These are phyloP conservation scores for Myotis planiceps DNA, from an alignment of 2,797 vertebrate genomes.

Conservation along the genomic window DNA sequence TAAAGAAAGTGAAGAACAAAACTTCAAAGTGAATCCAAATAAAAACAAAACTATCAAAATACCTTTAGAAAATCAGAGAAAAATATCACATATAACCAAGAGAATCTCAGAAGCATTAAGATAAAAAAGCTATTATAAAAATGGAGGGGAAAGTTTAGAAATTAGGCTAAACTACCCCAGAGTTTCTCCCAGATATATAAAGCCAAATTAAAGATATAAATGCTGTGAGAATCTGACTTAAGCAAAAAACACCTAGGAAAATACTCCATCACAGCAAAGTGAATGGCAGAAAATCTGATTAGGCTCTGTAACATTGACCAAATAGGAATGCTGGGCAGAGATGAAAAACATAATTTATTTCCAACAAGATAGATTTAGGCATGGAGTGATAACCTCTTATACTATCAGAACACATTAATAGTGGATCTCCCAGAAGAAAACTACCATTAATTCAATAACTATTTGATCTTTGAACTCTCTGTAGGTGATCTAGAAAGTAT, in stretches of 20 bases:
- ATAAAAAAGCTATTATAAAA: background rate
- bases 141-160: constrained; percentile 16
- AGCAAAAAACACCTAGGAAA: constrained; percentile 69
- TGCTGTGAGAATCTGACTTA: constrained; percentile 22
- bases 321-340: constrained; percentile 51
- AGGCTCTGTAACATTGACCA: constrained; percentile 47
- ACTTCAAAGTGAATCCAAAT: background rate
- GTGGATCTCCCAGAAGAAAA: constrained; percentile 8
- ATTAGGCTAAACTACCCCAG: background rate
- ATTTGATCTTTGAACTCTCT: background rate
- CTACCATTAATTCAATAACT: constrained; percentile 46
- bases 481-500: background rate
- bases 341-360: constrained; percentile 66
- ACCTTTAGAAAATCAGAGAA: background rate
- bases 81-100: background rate
- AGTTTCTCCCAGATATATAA: constrained; percentile 41
- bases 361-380: constrained; percentile 63
- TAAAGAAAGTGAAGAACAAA: background rate
- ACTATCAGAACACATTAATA: constrained; percentile 42
- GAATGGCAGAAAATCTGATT: constrained; percentile 75
- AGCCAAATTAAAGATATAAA: constrained; percentile 67
- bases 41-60: background rate
- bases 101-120: background rate
- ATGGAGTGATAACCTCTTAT: constrained; percentile 36
- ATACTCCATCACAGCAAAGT: constrained; percentile 64